Conservation (phyloP, 1,140 invertebrate species). For the Tetramorium alpestre region DNA sequence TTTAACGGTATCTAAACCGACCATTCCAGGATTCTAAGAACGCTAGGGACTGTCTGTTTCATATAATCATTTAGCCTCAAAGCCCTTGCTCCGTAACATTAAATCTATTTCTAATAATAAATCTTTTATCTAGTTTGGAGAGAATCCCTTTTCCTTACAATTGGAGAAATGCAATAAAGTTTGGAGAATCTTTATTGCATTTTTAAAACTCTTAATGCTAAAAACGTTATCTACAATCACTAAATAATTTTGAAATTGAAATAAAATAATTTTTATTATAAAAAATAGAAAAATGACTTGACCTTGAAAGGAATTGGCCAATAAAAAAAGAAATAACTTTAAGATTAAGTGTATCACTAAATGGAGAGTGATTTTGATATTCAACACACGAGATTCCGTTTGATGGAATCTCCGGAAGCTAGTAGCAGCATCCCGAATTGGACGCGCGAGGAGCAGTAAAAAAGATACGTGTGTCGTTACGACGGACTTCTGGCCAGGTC, state of each 20-base stretch:
- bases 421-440: constrained; percentile 8
- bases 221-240: too few species aligned
- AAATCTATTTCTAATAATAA: background rate
- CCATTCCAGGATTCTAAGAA: background rate
- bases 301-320: background rate
- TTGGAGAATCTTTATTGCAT: background rate
- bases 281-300: background rate
- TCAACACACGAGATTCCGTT: constrained; percentile 10
- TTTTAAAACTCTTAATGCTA: background rate
- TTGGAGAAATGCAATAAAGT: background rate
- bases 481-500: constrained; percentile 42
- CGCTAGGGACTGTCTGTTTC: background rate
- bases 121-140: background rate
- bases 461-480: constrained; percentile 68
- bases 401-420: constrained; percentile 14
- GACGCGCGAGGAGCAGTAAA: constrained; percentile 38
- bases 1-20: constrained; percentile 39
- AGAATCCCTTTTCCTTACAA: background rate
- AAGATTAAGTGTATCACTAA: background rate
- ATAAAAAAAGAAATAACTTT: background rate
- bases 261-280: background rate
- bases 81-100: background rate
- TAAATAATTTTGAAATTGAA: background rate
- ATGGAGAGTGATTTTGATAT: background rate
- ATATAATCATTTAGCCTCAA: background rate